A percentile compares a stretch with the other conserved stretches of the same genome.
These are phyloP conservation scores for Phortica magna DNA, from an alignment of 2,888 invertebrate genomes.

Conservation along the genomic window DNA sequence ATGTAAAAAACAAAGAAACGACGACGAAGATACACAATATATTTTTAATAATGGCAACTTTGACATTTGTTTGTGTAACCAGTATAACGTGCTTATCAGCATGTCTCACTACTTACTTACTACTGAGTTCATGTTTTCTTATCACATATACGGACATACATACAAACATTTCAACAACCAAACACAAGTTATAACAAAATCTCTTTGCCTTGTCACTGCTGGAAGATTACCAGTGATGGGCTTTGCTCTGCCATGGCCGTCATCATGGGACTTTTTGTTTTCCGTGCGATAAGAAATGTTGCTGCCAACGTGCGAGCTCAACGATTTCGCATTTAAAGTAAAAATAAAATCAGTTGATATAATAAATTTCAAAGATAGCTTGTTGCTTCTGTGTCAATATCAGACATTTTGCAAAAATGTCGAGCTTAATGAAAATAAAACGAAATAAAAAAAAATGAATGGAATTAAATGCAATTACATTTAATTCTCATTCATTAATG, in stretches of 20 bases:
- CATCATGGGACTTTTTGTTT: not conserved
- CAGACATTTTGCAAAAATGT: too few species aligned
- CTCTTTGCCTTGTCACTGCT: not conserved
- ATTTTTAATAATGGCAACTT: constrained; percentile 3
- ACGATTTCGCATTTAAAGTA: constrained; percentile 25
- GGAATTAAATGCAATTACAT: too few species aligned
- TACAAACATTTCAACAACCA: not conserved
- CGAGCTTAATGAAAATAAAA: constrained; percentile 30
- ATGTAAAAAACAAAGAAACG: not conserved
- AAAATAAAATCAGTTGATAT: constrained; percentile 8
- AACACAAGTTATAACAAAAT: not conserved
- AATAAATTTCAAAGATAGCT: too few species aligned
- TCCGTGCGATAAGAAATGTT: not conserved
- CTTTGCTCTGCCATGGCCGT: constrained; percentile 13
- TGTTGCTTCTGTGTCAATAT: too few species aligned
- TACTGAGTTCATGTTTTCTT: not conserved
- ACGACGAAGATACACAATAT: not conserved
- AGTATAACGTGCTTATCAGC: constrained; percentile 14
- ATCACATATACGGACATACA: constrained; percentile 3
- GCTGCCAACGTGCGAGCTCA: not conserved
- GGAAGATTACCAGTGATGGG: constrained; percentile 23
- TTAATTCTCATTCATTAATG: too few species aligned
- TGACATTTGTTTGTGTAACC: constrained; percentile 14
- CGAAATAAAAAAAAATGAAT: too few species aligned
- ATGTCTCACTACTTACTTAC: not conserved